Percentiles rank a stretch among this genome's conserved stretches.
Evolutionary conservation across 1,140 invertebrate genomes (phyloP).

Genomic region (Pentalonia nigronervosa): DNA sequence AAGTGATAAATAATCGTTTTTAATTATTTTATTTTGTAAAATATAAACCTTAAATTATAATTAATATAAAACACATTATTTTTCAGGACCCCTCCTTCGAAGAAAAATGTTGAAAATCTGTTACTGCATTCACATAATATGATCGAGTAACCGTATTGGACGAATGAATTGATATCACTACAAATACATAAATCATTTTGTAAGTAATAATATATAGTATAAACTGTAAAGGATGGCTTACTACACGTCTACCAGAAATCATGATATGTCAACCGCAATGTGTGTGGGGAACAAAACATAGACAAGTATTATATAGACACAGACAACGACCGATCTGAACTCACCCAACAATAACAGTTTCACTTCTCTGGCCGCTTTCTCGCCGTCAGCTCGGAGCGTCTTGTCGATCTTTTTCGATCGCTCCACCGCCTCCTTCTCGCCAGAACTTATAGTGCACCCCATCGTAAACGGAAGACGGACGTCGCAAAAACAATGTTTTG

Average conservation of each 20-base stretch:
- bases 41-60: neutral
- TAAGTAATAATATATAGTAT: neutral
- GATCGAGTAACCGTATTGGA: neutral
- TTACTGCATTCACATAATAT: neutral
- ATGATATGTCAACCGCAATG: neutral
- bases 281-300: neutral
- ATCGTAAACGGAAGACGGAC: conserved; percentile 65
- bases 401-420: conserved; percentile 90
- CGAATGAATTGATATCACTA: neutral
- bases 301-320: no score
- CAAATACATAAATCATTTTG: neutral
- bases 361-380: conserved; percentile 85
- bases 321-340: conserved; percentile 60
- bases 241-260: neutral
- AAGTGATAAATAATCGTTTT: no score
- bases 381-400: conserved; percentile 81
- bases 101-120: neutral
- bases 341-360: conserved; percentile 86
- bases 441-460: conserved; percentile 81
- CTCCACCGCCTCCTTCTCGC: conserved; percentile 82
- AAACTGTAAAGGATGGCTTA: neutral
- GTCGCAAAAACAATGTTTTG: neutral
- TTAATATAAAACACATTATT: neutral
- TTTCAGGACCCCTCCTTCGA: no score
- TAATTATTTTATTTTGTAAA: neutral